Evolutionary conservation across 2,888 invertebrate species (phyloP), one percentile per base, ranked within the genome.

Genomic region (Mechanitis messenoides): DNA sequence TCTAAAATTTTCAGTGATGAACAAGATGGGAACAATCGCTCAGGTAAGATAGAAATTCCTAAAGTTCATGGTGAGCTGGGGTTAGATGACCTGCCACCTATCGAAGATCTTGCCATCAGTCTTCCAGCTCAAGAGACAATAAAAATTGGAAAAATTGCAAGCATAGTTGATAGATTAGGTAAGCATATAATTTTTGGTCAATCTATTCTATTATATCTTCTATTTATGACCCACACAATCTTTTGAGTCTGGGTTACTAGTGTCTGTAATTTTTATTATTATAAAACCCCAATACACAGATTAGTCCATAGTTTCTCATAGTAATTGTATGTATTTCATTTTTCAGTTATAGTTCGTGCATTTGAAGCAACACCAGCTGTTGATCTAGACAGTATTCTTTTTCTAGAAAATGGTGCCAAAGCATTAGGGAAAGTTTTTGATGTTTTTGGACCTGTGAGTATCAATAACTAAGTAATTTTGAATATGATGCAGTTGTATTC

Each of bases 371-470:
- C 93, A 28, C 94, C 96, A 55, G 93, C 96, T 0, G 92, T 98
- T 60, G 94, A 98, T 86, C 84, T 97, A 69, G 98, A 97, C 67
- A 95, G 96, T 1, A 92, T 98, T 12, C 85, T 98, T 59, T 98
- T 98, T 80, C 78, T 96, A 63, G 94, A 97, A 12, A 92, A 93
- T 71, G 95, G 96, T 3, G 92, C 94, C 65, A 92, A 92, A 70
- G 91, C 95, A 9, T 83, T 97, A 3, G 96, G 96, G 6, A 92
- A 93, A 79, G 93, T 98, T 56, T 97, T 96, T 82, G 98, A 98
- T 89, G 96, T 98, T 0, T 94, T 98, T 78, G 98, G 98, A 12
- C 95, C 94, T 57, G 91, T 91, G 71, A 68, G 69, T 67, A 50
- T 47, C 9, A 6, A 35, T 45, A 7, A 54, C 33, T 54, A 59